These are phyloP conservation scores for Pseudococcus jackbeardsleyi DNA, from an alignment of 2,888 invertebrate genomes.

Conservation along the genomic window DNA sequence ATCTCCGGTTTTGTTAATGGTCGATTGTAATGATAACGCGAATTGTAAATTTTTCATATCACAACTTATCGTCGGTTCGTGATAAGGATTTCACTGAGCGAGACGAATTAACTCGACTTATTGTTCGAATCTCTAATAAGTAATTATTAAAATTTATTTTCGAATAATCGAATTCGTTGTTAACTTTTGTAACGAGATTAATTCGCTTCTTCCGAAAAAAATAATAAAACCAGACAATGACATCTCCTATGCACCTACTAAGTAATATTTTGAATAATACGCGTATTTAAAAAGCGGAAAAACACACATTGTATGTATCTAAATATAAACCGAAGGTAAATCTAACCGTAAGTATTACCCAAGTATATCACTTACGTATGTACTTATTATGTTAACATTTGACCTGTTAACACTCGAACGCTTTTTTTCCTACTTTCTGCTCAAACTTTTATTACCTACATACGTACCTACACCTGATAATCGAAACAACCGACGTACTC, in stretches of 20 bases:
- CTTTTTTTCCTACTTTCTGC: not conserved
- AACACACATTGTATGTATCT: not conserved
- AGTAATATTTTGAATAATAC: not conserved
- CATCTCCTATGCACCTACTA: not conserved
- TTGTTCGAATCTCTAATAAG: not conserved
- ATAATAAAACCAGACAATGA: not conserved
- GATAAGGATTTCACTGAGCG: not conserved
- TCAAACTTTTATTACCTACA: not conserved
- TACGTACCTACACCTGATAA: not conserved
- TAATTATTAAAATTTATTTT: conserved; percentile 22
- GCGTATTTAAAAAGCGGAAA: not conserved
- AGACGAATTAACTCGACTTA: not conserved
- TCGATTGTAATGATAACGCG: conserved; percentile 18
- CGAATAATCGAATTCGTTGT: not conserved
- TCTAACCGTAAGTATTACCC: not conserved
- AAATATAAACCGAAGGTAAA: not conserved
- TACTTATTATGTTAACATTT: not conserved
- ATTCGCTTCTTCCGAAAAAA: not conserved
- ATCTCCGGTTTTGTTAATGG: conserved; percentile 10
- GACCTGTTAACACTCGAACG: not conserved
- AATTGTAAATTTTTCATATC: not conserved
- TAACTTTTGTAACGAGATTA: not conserved
- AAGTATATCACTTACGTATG: not conserved
- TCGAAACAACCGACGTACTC: not conserved
- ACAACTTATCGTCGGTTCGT: not conserved